These are phyloP conservation scores for Brachionus sp. DNA, from an alignment of 1,140 invertebrate genomes.

Conservation along the genomic window DNA sequence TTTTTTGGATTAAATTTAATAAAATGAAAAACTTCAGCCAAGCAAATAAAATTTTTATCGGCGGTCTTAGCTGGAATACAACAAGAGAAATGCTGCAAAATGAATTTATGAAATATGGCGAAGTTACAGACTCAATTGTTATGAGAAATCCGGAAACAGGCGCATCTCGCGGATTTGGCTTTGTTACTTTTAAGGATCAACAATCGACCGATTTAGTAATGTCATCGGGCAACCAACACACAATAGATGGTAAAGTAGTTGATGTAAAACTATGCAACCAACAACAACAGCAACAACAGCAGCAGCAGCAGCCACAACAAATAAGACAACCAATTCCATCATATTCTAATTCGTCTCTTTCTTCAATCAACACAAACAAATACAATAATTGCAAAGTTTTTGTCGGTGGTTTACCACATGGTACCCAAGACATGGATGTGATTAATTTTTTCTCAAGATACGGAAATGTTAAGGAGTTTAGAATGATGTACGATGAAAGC, in stretches of 20 bases:
- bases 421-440: constrained; percentile 37
- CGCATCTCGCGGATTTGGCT: constrained; percentile 90
- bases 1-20: constrained; percentile 10
- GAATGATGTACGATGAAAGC: constrained; percentile 18
- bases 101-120: constrained; percentile 72
- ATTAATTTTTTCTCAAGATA: constrained; percentile 12
- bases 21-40: constrained; percentile 19
- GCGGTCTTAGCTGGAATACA: constrained; percentile 68
- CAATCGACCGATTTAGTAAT: constrained; percentile 43
- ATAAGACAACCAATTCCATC: not conserved
- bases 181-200: constrained; percentile 84
- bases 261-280: constrained; percentile 48
- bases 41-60: constrained; percentile 90
- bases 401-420: constrained; percentile 32
- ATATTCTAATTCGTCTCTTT: constrained; percentile 18
- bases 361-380: constrained; percentile 3
- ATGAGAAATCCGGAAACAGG: constrained; percentile 67
- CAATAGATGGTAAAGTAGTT: constrained; percentile 60
- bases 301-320: not conserved
- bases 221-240: constrained; percentile 59
- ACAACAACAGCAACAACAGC: not conserved
- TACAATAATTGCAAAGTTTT: constrained; percentile 35
- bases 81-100: constrained; percentile 64
- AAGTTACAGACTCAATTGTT: constrained; percentile 74
- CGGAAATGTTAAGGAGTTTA: constrained; percentile 14